Evolutionary conservation across 2,113 vertebrate genomes (phyloP), one percentile per base, ranked within the genome.

Genomic region (Chloropsis cyanopogon): DNA sequence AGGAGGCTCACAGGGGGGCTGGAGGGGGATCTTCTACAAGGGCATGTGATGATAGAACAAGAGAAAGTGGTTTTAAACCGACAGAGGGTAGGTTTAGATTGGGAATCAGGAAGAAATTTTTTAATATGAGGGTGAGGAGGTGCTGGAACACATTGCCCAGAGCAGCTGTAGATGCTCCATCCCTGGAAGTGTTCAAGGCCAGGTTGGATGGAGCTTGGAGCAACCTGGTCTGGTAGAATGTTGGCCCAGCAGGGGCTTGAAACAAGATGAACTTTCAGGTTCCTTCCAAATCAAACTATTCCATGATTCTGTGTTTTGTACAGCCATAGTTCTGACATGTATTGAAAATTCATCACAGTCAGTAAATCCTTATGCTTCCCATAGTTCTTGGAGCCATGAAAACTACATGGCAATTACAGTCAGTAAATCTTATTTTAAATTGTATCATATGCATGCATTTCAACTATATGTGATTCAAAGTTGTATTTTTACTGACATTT

Each of bases 351-450:
- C 90, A 78, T 25, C 39, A 83, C 44, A 65, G 19, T 93, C 76
- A 88, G 37, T 80, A 92, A 91, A 86, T 68, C 44, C 12, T 92
- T 79, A 82, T 56, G 69, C 61, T 71, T 83, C 46, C 35, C 24
- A 15, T 39, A 86, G 52, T 42, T 88, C 79, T 93, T 41, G 23
- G 23, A 90, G 69, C 54, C 41, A 80, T 63, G 83, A 90, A 88
- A 90, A 82, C 59, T 73, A 44, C 57, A 73, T 41, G 52, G 46
- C 39, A 94, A 88, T 90, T 88, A 94, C 39, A 95, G 57, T 21
- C 71, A 71, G 46, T 77, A 85, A 87, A 94, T 94, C 72, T 65
- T 68, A 77, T 76, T 86, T 90, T 41, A 66, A 91, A 66, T 85
- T 73, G 31, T 68, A 75, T 90, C 78, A 77, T 44, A 84, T 29